Conservation (phyloP, 2,888 invertebrate species). For the Eristalinus sepulchralis region DNA sequence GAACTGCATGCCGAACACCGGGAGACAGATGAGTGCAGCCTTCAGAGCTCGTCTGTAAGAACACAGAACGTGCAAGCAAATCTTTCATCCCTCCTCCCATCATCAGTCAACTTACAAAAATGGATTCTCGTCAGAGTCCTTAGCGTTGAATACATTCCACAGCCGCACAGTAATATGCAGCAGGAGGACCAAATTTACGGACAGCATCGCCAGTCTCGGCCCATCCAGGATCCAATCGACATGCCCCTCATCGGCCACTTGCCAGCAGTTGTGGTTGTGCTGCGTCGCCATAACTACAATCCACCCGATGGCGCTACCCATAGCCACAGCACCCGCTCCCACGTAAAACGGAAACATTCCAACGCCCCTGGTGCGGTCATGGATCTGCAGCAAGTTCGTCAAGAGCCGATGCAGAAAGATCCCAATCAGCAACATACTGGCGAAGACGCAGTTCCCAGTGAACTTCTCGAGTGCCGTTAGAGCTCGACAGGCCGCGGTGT, state of each 20-base stretch:
- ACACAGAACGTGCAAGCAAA: not conserved
- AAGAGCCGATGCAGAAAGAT: slow-evolving; percentile 86
- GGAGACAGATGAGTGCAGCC: slow-evolving; percentile 86
- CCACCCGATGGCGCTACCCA: slow-evolving; percentile 83
- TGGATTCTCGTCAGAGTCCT: slow-evolving; percentile 58
- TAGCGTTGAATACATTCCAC: slow-evolving; percentile 83
- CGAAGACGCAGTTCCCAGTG: slow-evolving; percentile 84
- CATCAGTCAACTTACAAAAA: slow-evolving; percentile 50
- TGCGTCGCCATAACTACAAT: slow-evolving; percentile 81
- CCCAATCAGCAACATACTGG: slow-evolving; percentile 87
- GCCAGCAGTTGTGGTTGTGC: slow-evolving; percentile 84
- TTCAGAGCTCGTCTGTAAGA: slow-evolving; percentile 83
- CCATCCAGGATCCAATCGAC: slow-evolving; percentile 85
- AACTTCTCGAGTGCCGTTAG: slow-evolving; percentile 83
- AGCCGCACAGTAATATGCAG: slow-evolving; percentile 85
- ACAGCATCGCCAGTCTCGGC: slow-evolving; percentile 83
- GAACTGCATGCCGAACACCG: slow-evolving; percentile 87
- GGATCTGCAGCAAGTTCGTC: slow-evolving; percentile 84
- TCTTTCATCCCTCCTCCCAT: not conserved
- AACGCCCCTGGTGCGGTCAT: slow-evolving; percentile 72
- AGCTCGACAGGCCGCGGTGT: slow-evolving; percentile 82
- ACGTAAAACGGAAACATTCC: slow-evolving; percentile 82
- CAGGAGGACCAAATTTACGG: slow-evolving; percentile 84
- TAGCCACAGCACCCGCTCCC: slow-evolving; percentile 80
- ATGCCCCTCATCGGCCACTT: slow-evolving; percentile 82